A percentile compares a stretch with the other conserved stretches of the same genome.
Evolutionary conservation across 1,140 invertebrate genomes (phyloP).

Genomic region (Eupristina koningsbergeri): DNA sequence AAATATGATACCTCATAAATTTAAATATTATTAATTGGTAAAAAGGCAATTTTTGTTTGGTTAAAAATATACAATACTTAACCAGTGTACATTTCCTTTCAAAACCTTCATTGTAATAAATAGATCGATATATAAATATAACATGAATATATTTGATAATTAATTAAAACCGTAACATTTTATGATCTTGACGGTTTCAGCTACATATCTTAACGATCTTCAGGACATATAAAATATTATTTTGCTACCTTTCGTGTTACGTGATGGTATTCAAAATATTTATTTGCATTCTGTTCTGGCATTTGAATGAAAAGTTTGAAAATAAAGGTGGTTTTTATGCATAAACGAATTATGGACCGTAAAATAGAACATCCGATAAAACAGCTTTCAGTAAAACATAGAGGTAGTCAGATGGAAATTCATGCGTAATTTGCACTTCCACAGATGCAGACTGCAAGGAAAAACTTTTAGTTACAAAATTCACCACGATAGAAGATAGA

Average conservation of each 20-base stretch:
- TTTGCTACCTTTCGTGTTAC: not conserved
- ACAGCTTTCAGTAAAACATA: constrained; percentile 9
- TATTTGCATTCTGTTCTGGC: not conserved
- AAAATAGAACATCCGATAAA: constrained; percentile 29
- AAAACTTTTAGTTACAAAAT: not conserved
- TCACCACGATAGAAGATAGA: not conserved
- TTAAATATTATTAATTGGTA: too few relatives aligned
- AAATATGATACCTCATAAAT: too few relatives aligned
- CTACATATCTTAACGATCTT: not conserved
- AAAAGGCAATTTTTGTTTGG: too few relatives aligned
- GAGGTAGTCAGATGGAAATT: not conserved
- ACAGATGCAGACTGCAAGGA: not conserved
- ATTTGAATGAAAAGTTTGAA: constrained; percentile 8
- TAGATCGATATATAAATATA: not conserved
- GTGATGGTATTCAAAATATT: constrained; percentile 6
- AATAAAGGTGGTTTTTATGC: constrained; percentile 20
- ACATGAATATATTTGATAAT: constrained; percentile 17
- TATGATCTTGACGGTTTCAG: not conserved
- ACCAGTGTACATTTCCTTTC: not conserved
- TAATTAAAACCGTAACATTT: constrained; percentile 26
- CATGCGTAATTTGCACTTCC: constrained; percentile 4
- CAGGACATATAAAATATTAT: constrained; percentile 17
- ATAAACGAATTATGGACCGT: constrained; percentile 13
- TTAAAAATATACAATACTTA: too few relatives aligned
- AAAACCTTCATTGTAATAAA: not conserved